Evolutionary conservation across 2,797 vertebrate genomes (phyloP).

Genomic region (Acanthis flammea): DNA sequence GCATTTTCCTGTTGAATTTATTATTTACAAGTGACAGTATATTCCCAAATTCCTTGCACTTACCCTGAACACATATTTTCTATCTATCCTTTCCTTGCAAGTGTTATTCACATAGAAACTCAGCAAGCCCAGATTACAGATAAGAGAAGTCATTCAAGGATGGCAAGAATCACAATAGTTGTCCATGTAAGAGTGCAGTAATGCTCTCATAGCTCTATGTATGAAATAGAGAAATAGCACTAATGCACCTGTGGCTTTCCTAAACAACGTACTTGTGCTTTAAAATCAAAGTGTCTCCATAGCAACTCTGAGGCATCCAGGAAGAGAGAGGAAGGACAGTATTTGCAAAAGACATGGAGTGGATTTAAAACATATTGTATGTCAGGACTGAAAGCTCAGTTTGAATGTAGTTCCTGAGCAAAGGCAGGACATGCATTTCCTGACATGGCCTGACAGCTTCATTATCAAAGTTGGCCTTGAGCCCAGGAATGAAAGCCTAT

Average conservation of each 20-base stretch:
- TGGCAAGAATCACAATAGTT: background rate
- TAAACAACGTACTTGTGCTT: background rate
- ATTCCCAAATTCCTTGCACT: background rate
- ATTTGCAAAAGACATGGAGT: background rate
- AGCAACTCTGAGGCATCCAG: background rate
- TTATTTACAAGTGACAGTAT: background rate
- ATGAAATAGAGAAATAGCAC: background rate
- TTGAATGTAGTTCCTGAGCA: background rate
- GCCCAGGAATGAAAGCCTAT: background rate
- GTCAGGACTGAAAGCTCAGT: background rate
- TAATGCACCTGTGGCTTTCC: background rate
- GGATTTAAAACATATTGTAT: background rate
- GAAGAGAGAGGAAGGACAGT: background rate
- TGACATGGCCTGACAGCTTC: background rate
- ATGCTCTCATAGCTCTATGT: background rate
- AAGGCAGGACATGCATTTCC: background rate
- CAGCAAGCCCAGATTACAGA: background rate
- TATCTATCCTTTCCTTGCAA: background rate
- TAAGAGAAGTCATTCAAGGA: background rate
- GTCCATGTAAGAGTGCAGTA: background rate
- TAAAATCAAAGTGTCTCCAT: conserved; percentile 6
- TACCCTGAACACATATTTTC: background rate
- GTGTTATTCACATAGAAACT: background rate
- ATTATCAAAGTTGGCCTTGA: background rate
- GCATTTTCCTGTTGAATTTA: background rate